phyloP scores from a whole-genome alignment of 2,113 vertebrate species.

The Synodontis membranacea region DNA sequence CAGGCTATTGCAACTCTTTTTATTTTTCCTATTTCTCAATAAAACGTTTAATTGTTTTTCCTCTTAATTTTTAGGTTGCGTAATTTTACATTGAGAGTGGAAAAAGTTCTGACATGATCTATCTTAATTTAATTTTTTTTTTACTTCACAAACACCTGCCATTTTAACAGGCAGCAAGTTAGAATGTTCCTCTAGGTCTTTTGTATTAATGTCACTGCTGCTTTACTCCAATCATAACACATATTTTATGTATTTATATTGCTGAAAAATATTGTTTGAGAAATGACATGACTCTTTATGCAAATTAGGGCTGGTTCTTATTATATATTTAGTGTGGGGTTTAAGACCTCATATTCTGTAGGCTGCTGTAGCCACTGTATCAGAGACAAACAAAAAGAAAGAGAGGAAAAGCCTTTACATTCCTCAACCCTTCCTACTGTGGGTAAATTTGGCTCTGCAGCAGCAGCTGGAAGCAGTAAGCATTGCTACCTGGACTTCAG shows the following conservation, averaged over 20 bases:
- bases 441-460: conserved; percentile 6
- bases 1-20: too few relatives aligned
- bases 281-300: background rate
- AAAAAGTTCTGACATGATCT: too few relatives aligned
- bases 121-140: too few relatives aligned
- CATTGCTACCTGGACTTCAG: conserved; percentile 73
- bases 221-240: background rate
- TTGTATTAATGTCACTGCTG: background rate
- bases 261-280: background rate
- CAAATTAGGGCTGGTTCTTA: background rate
- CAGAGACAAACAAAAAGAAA: conserved; percentile 40
- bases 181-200: background rate
- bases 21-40: too few relatives aligned
- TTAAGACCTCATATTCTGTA: conserved; percentile 31
- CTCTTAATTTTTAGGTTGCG: too few relatives aligned
- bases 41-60: too few relatives aligned
- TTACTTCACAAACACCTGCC: background rate
- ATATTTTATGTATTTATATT: background rate
- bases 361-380: conserved; percentile 1
- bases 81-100: too few relatives aligned
- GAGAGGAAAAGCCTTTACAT: background rate
- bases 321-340: background rate
- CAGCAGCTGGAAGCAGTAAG: conserved; percentile 52
- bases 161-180: too few relatives aligned
- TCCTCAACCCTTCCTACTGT: background rate